Percentiles rank a stretch among this genome's conserved stretches.
Conservation (phyloP, 2,113 vertebrate genomes). For the Hippocampus zosterae region DNA sequence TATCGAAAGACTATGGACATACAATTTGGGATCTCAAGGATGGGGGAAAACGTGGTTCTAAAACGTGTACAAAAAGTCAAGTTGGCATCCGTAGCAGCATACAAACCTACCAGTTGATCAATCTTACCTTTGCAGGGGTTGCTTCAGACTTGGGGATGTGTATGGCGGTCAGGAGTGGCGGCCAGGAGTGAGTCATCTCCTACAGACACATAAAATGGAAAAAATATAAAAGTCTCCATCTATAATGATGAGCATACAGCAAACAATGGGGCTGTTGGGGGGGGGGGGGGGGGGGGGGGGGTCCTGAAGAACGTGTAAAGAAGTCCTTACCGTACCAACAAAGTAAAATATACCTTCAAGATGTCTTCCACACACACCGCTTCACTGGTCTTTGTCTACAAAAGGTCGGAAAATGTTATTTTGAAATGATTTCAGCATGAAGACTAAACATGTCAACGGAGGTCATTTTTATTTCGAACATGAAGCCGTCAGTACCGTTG, state of each 20-base stretch:
- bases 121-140: conserved; percentile 79
- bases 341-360: conserved; percentile 76
- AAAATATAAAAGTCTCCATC: background rate
- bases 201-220: conserved; percentile 40
- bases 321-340: background rate
- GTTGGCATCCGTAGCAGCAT: background rate
- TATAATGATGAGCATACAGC: background rate
- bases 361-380: conserved; percentile 86
- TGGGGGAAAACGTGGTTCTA: background rate
- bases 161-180: conserved; percentile 85
- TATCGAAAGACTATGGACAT: background rate
- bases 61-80: background rate
- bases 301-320: background rate
- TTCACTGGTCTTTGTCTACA: conserved; percentile 77
- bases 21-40: background rate
- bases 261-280: background rate
- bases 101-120: background rate
- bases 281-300: no score
- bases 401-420: background rate
- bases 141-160: conserved; percentile 77
- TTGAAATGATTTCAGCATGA: background rate
- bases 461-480: background rate
- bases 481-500: no score
- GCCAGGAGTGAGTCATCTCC: conserved; percentile 96
- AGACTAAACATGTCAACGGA: background rate